Base-by-base conservation (phyloP, 2,797 vertebrate species). In the Podarcis siculus region DNA sequence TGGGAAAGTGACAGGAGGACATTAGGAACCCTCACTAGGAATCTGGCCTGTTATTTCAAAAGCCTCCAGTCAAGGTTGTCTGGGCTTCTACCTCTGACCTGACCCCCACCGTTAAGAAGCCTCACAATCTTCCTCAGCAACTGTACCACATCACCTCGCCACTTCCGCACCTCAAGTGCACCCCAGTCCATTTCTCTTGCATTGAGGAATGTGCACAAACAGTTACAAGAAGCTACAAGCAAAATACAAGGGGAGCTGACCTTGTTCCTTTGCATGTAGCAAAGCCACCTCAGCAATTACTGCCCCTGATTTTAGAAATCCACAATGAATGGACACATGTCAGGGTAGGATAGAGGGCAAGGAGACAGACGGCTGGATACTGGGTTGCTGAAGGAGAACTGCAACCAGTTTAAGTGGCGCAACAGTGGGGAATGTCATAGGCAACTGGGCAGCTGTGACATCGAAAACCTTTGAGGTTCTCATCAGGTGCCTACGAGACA, bases 41-140 rank as follows among this genome's bases (percentile, higher is more conserved):
- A 96, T 94, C 96, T 96, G 95, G 92, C 93, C 96, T 97, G 96
- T 97, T 97, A 94, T 97, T 97, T 94, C 91, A 97, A 96, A 94
- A n/a, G 90, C 93, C 95, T 96, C 95, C 86, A 87, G 94, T 90
- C 96, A 90, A 96, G 95, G 93, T 93, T 93, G 93, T 96, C 90
- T 89, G 90, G 95, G 94, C 90, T 91, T 94, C 93, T 97, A 92
- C 95, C 96, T 95, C 95, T 95, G 95, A 95, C 96, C 95, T 87
- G 95, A 96, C 96, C 96, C 96, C 87, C 94, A 95, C 92, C 96
- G 37, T 3, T n/a, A 10, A 72, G 49, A 78, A 37, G 77, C 78
- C 82, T 93, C 91, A 86, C 89, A 91, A 93, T 92, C 91, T 90
- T 92, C 88, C 83, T 90, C 81, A 90, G 71, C 61, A 89, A 78